Percentiles rank a stretch among this genome's conserved stretches.
Conservation (phyloP, 2,113 vertebrate genomes). For the Microcebus griseorufus region DNA sequence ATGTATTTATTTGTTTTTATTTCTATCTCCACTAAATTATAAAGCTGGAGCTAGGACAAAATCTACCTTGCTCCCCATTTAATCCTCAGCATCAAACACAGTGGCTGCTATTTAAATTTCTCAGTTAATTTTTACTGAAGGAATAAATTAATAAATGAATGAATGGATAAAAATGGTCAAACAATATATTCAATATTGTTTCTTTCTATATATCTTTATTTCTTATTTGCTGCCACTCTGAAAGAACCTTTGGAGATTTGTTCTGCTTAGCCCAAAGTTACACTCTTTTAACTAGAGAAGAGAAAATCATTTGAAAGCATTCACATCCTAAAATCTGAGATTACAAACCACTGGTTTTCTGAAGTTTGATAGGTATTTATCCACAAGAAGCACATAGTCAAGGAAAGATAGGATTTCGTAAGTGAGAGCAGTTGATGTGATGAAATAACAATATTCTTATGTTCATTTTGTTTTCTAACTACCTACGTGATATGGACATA, state of each 20-base stretch:
- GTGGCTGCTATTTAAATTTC: not conserved
- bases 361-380: not conserved
- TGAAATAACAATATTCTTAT: not conserved
- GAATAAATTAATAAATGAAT: not conserved
- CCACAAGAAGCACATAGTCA: not conserved
- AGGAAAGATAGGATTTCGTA: not conserved
- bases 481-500: not conserved
- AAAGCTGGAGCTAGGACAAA: not conserved
- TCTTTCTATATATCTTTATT: not conserved
- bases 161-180: not conserved
- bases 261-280: not conserved
- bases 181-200: not conserved
- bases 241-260: not conserved
- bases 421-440: not conserved
- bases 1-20: not conserved
- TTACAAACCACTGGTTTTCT: not conserved
- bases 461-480: slow-evolving; percentile 7
- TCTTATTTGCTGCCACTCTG: not conserved
- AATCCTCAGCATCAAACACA: not conserved
- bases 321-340: not conserved
- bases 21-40: not conserved
- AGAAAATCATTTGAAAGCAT: not conserved
- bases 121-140: not conserved
- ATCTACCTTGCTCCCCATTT: not conserved
- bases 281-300: not conserved